Base-by-base conservation (phyloP, 2,797 vertebrate species). In the Mareca penelope region DNA sequence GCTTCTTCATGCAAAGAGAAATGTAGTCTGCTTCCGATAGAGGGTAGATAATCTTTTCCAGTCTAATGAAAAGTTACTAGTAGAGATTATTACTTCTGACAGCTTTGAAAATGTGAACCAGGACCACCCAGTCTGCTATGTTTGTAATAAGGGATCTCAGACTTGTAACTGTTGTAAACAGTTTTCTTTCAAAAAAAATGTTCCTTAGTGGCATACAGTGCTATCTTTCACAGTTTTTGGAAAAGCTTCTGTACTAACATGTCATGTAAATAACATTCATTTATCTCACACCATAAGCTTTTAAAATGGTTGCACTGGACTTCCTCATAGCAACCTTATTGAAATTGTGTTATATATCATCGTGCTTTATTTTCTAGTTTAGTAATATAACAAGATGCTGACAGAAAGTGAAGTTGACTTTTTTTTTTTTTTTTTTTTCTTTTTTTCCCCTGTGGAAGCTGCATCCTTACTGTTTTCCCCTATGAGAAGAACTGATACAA, bases 61-160 rank as follows among this genome's bases (percentile, higher is more conserved):
- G 48, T 50, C 59, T 92, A 86, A 88, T 77, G 75, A 92, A 28
- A 87, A 75, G 55, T 40, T 83, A n/a, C 69, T 85, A 85, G 72
- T 93, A 91, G 85, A 88, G 73, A 70, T 85, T 89, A 91, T 96
- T 93, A 67, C 78, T 91, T 93, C 48, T 92, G 94, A 89, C 94
- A 91, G 89, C 94, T 89, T 91, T 85, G 88, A 89, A 93, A 88
- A 92, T 64, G 67, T 79, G 65, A 93, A 69, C 35, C 79, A 89
- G 82, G 93, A 91, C 94, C 95, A 95, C 93, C 95, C 91, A 92
- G 90, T 23, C 67, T 84, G 84, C 61, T 63, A 1, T 44, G 55
- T 80, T 67, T 37, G 56, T 19, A 91, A 69, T 48, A 80, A 59
- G 28, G 23, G 37, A 78, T 85, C 61, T 89, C 72, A 4, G 63